Conservation (phyloP, 2,113 vertebrate genomes). For the Brevimyrus niger region DNA sequence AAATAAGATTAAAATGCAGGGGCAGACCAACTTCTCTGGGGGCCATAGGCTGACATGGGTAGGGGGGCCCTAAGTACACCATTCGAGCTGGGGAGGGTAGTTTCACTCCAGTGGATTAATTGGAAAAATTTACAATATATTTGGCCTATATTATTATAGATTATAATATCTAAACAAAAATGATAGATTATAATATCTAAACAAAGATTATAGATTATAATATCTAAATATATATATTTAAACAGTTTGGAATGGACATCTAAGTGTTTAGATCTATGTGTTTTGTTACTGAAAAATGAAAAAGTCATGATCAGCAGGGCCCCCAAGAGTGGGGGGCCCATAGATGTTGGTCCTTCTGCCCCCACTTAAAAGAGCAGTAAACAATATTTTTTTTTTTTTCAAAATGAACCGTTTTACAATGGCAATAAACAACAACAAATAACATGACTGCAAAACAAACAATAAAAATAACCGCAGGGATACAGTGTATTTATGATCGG, state of each 20-base stretch:
- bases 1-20: not conserved
- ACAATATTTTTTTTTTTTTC: no score
- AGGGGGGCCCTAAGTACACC: not conserved
- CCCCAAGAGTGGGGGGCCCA: not conserved
- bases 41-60: not conserved
- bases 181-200: no score
- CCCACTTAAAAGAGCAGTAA: not conserved
- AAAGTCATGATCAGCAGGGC: not conserved
- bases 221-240: not conserved
- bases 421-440: not conserved
- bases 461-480: not conserved
- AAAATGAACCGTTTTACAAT: not conserved
- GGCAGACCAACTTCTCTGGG: not conserved
- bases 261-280: not conserved
- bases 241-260: not conserved
- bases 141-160: not conserved
- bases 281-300: not conserved
- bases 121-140: not conserved
- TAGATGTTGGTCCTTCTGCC: not conserved
- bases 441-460: not conserved
- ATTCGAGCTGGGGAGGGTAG: not conserved
- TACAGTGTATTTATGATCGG: not conserved
- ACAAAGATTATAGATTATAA: no score
- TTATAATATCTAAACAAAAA: no score
- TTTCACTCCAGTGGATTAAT: not conserved